Base-by-base conservation (phyloP, 1,140 invertebrate genomes). In the Notospermus geniculatus region DNA sequence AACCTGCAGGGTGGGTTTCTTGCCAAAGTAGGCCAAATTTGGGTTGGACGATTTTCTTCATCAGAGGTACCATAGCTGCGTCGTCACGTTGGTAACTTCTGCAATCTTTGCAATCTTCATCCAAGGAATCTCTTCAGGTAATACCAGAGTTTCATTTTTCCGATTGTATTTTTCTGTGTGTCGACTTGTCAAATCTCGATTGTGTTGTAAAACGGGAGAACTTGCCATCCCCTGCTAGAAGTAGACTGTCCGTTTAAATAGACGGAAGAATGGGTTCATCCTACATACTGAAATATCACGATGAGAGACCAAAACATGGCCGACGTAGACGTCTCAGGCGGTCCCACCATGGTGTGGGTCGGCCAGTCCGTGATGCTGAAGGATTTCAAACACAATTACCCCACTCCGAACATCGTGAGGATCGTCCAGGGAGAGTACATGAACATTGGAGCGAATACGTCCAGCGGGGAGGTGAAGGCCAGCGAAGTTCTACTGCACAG, bases 361-460 rank as follows among this genome's bases (percentile, higher is more conserved):
- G 90, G 92, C 69, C 89, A 91, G 70, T 87, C 87, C 7, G 86
- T 86, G 63, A 89, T 90, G 71, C 84, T 93, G 22, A 86, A 88
- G 65, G 91, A 93, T 72, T 90, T 91, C 75, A 86, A 91, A 29
- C 84, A 86, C 69, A 91, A 91, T 72, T 86, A 89, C 66, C 85
- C 87, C 52, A 82, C 94, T 55, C 93, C 93, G 9, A 88, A 87
- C 66, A 88, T 95, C 64, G 91, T 90, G 59, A 93, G 92, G 82
- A 91, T 96, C 67, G 89, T 91, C 61, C 93, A 95, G 82, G 93
- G 93, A 58, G 91, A 94, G 75, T 95, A 94, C 83, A 88, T 90
- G 58, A 89, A 89, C 27, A 84, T 95, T 15, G 92, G 92, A 2
- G 46, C 46, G 4, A 50, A 50, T n/a, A 36, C 5, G 15, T 50